Evolutionary conservation across 2,888 invertebrate genomes (phyloP).

Genomic region (Rotaria sp.): DNA sequence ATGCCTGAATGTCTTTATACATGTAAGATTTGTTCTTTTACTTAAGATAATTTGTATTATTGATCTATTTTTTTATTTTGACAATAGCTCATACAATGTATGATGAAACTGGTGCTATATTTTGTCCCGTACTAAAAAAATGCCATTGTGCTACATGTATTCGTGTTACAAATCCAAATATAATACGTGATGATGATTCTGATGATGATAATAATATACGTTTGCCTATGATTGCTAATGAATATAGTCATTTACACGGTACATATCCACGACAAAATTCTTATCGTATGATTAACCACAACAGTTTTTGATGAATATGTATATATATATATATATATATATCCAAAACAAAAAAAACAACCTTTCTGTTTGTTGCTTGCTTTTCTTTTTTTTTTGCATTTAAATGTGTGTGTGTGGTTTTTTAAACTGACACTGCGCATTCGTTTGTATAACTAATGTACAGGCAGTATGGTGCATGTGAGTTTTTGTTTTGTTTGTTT

Average conservation of each 20-base stretch:
- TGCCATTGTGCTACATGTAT: neutral
- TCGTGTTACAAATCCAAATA: neutral
- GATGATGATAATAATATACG: neutral
- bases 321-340: neutral
- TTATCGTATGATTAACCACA: neutral
- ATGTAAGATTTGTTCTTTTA: neutral
- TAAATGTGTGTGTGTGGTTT: neutral
- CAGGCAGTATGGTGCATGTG: neutral
- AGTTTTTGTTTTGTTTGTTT: neutral
- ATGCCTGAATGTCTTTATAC: slow-evolving; percentile 19
- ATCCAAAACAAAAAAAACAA: neutral
- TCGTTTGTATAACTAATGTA: neutral
- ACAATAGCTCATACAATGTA: neutral
- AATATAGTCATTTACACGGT: neutral
- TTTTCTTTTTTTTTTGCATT: neutral
- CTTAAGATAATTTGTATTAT: neutral
- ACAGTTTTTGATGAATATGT: slow-evolving; percentile 1
- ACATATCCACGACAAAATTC: neutral
- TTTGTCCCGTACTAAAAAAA: neutral
- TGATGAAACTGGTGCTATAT: neutral
- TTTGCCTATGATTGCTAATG: neutral
- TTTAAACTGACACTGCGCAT: neutral
- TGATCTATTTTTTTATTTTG: neutral
- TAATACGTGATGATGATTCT: neutral
- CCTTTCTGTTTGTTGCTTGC: neutral